A percentile compares a stretch with the other conserved stretches of the same genome.
phyloP scores from a whole-genome alignment of 1,140 invertebrate species.

The Drosophila auraria region DNA sequence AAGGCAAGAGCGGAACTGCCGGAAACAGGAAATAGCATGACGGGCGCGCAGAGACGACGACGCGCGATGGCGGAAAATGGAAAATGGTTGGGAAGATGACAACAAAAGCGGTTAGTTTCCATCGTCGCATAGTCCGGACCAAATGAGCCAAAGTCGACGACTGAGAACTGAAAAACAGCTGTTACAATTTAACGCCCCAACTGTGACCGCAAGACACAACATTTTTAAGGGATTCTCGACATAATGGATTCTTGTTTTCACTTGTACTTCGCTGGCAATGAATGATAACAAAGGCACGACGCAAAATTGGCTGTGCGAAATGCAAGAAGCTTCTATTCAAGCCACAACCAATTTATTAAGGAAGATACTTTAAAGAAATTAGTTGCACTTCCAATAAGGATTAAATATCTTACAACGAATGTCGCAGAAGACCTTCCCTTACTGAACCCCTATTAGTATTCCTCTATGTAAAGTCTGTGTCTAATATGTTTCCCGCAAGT shows the following conservation, averaged over 20 bases:
- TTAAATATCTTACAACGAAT: not conserved
- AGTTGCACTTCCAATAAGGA: not conserved
- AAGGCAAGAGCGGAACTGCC: slow-evolving; percentile 49
- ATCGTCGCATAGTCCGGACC: slow-evolving; percentile 31
- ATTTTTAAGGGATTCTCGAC: slow-evolving; percentile 19
- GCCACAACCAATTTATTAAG: not conserved
- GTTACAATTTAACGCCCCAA: slow-evolving; percentile 68
- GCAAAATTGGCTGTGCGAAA: not conserved
- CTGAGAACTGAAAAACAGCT: slow-evolving; percentile 53
- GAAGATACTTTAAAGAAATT: not conserved
- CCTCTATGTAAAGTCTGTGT: slow-evolving; percentile 1
- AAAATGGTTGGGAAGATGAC: slow-evolving; percentile 30
- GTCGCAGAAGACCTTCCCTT: not conserved
- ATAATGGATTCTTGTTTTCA: slow-evolving; percentile 37
- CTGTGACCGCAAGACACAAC: slow-evolving; percentile 35
- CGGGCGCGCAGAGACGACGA: not conserved
- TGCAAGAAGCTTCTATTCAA: not conserved
- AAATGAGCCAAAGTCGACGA: slow-evolving; percentile 53
- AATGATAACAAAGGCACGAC: slow-evolving; percentile 8
- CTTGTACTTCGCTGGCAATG: slow-evolving; percentile 5
- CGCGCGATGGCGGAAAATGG: slow-evolving; percentile 3
- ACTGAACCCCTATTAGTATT: not conserved
- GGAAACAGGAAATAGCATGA: slow-evolving; percentile 63
- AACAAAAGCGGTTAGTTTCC: slow-evolving; percentile 68
- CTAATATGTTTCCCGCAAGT: slow-evolving; percentile 2